A percentile compares a stretch with the other conserved stretches of the same genome.
Evolutionary conservation across 92 coral and sea anemone species (phyloP).

Genomic region (Paramuricea clavata): DNA sequence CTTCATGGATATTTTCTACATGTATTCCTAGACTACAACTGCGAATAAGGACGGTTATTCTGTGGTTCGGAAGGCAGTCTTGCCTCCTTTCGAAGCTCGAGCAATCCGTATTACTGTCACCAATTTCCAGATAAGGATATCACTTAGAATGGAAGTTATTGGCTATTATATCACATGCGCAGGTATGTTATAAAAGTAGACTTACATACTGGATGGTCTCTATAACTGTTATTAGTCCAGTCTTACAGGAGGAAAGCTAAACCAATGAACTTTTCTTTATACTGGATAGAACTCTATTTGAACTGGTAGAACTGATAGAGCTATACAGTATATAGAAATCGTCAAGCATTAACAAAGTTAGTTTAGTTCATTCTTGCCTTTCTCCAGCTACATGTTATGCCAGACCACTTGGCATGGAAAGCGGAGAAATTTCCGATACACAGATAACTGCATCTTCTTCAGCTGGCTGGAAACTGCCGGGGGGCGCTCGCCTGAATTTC

Average conservation of each 20-base stretch:
- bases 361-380: no score
- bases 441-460: neutral
- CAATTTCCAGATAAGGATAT: neutral
- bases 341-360: no score
- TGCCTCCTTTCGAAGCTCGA: conserved; percentile 8
- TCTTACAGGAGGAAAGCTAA: no score
- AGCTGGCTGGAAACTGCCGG: neutral
- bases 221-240: no score
- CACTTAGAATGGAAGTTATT: neutral
- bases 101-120: neutral
- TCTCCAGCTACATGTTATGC: neutral
- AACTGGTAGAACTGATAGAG: no score
- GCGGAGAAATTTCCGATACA: neutral
- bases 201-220: no score
- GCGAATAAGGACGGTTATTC: neutral
- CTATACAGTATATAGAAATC: no score
- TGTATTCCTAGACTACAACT: neutral
- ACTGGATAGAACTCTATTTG: no score
- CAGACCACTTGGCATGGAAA: neutral
- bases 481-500: conserved; percentile 1
- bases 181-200: no score
- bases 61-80: neutral
- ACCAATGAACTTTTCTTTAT: no score
- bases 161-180: neutral
- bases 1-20: no score